Evolutionary conservation across 1,140 invertebrate genomes (phyloP).

Genomic region (Drosophila pallidifrons): DNA sequence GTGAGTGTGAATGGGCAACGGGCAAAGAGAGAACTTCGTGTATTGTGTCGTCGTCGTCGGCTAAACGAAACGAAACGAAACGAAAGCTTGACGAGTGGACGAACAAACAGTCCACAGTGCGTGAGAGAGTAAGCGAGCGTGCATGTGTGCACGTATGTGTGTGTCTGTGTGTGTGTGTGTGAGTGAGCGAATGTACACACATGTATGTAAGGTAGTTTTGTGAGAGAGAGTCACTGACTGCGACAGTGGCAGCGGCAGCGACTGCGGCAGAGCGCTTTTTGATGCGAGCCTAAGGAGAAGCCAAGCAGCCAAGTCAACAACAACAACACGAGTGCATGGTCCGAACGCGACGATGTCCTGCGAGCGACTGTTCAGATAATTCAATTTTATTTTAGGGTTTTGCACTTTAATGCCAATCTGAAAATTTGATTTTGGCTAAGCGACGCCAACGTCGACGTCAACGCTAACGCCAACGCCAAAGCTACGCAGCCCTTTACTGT

Average conservation of each 20-base stretch:
- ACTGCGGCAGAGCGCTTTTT: slow-evolving; percentile 25
- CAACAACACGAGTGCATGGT: slow-evolving; percentile 59
- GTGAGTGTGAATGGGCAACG: slow-evolving; percentile 48
- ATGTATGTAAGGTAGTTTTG: slow-evolving; percentile 9
- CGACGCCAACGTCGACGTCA: slow-evolving; percentile 41
- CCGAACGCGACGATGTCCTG: slow-evolving; percentile 84
- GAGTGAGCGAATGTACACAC: not conserved
- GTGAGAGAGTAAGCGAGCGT: slow-evolving; percentile 31
- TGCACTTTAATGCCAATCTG: slow-evolving; percentile 85
- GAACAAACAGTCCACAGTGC: slow-evolving; percentile 22
- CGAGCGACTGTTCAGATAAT: slow-evolving; percentile 84
- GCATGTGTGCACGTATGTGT: not conserved
- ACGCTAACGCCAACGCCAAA: slow-evolving; percentile 29
- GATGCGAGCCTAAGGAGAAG: slow-evolving; percentile 22
- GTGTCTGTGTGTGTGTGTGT: slow-evolving; percentile 15
- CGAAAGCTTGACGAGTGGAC: slow-evolving; percentile 52
- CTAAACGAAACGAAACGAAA: slow-evolving; percentile 33
- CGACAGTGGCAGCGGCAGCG: slow-evolving; percentile 14
- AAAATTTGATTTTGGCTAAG: slow-evolving; percentile 81
- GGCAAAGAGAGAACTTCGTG: slow-evolving; percentile 45
- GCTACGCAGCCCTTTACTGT: slow-evolving; percentile 52
- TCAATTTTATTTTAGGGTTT: slow-evolving; percentile 85
- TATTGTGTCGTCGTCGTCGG: slow-evolving; percentile 38
- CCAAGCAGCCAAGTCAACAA: slow-evolving; percentile 21
- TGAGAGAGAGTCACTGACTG: not conserved